A percentile compares a stretch with the other conserved stretches of the same genome.
These are phyloP conservation scores for Zaprionus tsacasi DNA, from an alignment of 1,140 invertebrate genomes.

Conservation along the genomic window DNA sequence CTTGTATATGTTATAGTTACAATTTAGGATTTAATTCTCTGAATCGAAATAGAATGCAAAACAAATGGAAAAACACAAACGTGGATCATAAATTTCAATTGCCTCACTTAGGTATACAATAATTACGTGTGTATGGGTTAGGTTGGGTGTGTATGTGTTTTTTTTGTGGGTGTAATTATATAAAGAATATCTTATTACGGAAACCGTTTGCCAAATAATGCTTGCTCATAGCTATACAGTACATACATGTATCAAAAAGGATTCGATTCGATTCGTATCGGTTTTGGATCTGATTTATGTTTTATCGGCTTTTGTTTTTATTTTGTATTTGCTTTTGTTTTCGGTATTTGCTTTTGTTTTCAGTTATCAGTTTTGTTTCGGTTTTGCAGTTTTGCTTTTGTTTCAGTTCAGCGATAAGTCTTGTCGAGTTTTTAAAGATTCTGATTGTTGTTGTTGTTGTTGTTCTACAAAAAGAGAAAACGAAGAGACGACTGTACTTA, in stretches of 20 bases:
- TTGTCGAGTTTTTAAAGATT: constrained; percentile 47
- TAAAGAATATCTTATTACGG: constrained; percentile 41
- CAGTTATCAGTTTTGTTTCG: background rate
- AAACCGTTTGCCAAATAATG: constrained; percentile 37
- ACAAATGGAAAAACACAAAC: constrained; percentile 16
- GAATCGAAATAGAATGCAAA: constrained; percentile 36
- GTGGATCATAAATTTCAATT: constrained; percentile 1
- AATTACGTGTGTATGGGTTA: constrained; percentile 5
- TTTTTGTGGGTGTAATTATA: constrained; percentile 18
- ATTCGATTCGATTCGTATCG: constrained; percentile 27
- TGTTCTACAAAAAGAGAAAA: constrained; percentile 28
- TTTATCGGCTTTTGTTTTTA: background rate
- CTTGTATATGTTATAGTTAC: constrained; percentile 24
- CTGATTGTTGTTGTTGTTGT: constrained; percentile 37
- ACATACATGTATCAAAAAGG: constrained; percentile 40
- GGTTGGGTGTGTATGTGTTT: constrained; percentile 12
- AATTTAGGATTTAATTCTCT: constrained; percentile 23
- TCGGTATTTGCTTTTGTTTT: background rate
- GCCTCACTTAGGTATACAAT: constrained; percentile 2
- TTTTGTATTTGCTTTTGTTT: constrained; percentile 12
- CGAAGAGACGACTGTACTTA: constrained; percentile 22
- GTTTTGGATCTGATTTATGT: constrained; percentile 12
- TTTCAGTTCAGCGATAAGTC: constrained; percentile 54
- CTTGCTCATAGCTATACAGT: constrained; percentile 19
- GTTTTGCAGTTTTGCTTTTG: background rate